Evolutionary conservation across 2,113 vertebrate species (phyloP), one percentile per base, ranked within the genome.

Genomic region (Silurus glanis): DNA sequence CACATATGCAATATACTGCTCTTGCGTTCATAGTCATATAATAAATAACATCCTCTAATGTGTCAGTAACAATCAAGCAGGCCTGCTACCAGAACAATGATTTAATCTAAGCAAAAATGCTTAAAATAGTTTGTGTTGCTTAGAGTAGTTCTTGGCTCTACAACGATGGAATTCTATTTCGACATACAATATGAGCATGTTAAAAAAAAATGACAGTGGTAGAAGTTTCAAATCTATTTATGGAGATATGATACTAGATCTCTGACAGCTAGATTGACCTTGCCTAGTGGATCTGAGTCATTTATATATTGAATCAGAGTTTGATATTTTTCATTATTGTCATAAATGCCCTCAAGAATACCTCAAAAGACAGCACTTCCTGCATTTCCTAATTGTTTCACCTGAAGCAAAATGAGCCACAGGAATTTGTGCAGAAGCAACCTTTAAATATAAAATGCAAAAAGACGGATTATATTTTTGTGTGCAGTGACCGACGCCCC

Each of bases 241-340:
- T 51, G 56, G 13, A 61, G 56, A 64, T 85, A 23, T 28, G 10
- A 61, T 80, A 47, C 56, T 61, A 19, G 55, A 79, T 53, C 8
- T 79, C 47, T 79, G 83, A 66, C 59, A 67, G 59, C 25, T 9
- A 45, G 12, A 7, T 12, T 78, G 59, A 78, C 83, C 72, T 83
- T 56, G 64, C 82, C 23, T 71, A 49, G 51, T 28, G n/a, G n/a
- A 69, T 55, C 7, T 71, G n/a, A 19, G 16, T 53, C 10, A 25
- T 28, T 79, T 79, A 79, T 76, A 25, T 25, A 28, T 2, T 55
- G 51, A 55, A 55, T 25, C 7, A 58, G 6, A 55, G 13, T 49
- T 49, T 49, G 8, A 23, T 74, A 23, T 49, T 0, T 37, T 37
- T 28, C 66, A 47, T 47, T 72, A 47, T 71, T 71, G 37, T 71